Evolutionary conservation across 2,888 invertebrate species (phyloP).

Genomic region (Amphiduros pacificus): DNA sequence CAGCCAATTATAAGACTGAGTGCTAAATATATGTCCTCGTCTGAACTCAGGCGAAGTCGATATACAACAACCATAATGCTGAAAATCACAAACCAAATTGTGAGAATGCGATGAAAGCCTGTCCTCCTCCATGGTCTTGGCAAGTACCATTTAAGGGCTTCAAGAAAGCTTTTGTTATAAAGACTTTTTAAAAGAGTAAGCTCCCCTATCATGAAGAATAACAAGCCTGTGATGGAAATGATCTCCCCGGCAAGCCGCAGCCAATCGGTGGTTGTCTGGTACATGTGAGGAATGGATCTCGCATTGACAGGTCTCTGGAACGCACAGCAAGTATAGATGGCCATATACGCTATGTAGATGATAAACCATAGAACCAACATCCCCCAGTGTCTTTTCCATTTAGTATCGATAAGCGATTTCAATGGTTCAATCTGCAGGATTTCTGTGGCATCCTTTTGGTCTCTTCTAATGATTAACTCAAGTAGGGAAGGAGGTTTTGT

Average conservation of each 20-base stretch:
- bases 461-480: too few relatives aligned
- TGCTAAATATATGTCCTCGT: not conserved
- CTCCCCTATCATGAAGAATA: not conserved
- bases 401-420: not conserved
- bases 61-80: not conserved
- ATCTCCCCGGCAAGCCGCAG: not conserved
- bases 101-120: not conserved
- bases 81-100: not conserved
- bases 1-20: not conserved
- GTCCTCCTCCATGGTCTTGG: not conserved
- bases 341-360: not conserved
- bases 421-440: conserved; percentile 6
- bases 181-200: too few relatives aligned
- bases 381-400: not conserved
- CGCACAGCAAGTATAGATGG: not conserved
- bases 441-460: too few relatives aligned
- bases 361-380: conserved; percentile 5
- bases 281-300: not conserved
- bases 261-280: not conserved
- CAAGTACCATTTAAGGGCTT: not conserved
- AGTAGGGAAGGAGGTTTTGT: too few relatives aligned
- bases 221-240: not conserved
- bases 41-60: not conserved
- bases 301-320: not conserved
- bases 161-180: too few relatives aligned